These are phyloP conservation scores for Callorhinus ursinus DNA, from an alignment of 2,113 vertebrate genomes.

Conservation along the genomic window DNA sequence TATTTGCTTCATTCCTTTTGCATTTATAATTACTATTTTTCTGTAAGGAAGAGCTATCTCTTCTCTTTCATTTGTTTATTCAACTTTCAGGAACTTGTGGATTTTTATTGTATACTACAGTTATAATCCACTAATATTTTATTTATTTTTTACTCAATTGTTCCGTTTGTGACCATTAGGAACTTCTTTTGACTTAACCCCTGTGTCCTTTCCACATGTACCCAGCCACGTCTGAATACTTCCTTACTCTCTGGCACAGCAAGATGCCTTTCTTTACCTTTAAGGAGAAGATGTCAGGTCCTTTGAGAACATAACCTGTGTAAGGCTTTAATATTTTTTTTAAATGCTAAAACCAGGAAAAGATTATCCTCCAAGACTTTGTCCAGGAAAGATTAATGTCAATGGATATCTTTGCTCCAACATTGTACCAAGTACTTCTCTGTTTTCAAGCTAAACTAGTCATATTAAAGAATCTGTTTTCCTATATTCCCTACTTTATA, in stretches of 20 bases:
- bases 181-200: background rate
- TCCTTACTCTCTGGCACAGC: background rate
- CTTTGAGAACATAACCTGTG: background rate
- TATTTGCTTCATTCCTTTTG: background rate
- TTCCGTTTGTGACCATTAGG: background rate
- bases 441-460: background rate
- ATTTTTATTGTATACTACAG: background rate
- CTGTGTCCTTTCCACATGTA: background rate
- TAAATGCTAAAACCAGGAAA: background rate
- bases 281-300: background rate
- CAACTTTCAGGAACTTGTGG: background rate
- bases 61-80: constrained; percentile 20
- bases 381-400: background rate
- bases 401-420: background rate
- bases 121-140: background rate
- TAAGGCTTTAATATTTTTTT: background rate
- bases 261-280: background rate
- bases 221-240: background rate
- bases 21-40: background rate
- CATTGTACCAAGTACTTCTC: background rate
- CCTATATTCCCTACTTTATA: background rate
- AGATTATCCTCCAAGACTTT: background rate
- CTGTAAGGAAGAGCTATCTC: background rate
- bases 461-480: background rate
- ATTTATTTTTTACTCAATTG: background rate